phyloP scores from a whole-genome alignment of 2,113 vertebrate species.

The Dunckerocampus dactyliophorus region DNA sequence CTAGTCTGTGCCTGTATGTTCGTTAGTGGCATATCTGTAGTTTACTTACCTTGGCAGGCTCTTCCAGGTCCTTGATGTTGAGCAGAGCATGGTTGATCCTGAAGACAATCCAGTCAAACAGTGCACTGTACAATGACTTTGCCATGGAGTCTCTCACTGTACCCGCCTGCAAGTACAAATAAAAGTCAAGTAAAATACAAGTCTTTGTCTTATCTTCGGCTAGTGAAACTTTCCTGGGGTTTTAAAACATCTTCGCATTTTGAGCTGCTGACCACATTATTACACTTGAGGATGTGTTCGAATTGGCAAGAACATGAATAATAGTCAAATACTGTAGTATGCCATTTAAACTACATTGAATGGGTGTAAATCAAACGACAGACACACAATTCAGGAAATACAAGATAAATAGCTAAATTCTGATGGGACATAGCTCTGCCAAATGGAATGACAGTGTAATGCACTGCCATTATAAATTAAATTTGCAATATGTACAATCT shows the following conservation, averaged over 20 bases:
- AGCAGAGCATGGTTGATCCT: constrained; percentile 97
- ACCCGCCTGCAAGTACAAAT: constrained; percentile 75
- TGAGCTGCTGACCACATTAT: too few species aligned
- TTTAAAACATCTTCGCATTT: neutral
- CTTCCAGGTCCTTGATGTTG: constrained; percentile 88
- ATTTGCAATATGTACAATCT: too few species aligned
- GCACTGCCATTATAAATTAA: neutral
- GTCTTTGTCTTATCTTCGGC: neutral
- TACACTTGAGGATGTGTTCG: neutral
- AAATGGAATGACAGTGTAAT: too few species aligned
- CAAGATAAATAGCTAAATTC: neutral
- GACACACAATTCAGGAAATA: neutral
- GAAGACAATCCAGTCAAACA: constrained; percentile 99
- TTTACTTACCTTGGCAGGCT: constrained; percentile 81
- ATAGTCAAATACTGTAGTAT: neutral
- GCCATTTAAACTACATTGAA: neutral
- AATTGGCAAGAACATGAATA: neutral
- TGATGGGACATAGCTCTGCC: too few species aligned
- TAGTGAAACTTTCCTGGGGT: neutral
- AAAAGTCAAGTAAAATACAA: neutral
- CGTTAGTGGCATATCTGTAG: neutral
- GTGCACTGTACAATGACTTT: constrained; percentile 92
- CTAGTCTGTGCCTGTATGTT: neutral
- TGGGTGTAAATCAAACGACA: neutral
- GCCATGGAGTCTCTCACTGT: constrained; percentile 97